phyloP scores from a whole-genome alignment of 2,888 invertebrate species.

The Spilarctia lutea region DNA sequence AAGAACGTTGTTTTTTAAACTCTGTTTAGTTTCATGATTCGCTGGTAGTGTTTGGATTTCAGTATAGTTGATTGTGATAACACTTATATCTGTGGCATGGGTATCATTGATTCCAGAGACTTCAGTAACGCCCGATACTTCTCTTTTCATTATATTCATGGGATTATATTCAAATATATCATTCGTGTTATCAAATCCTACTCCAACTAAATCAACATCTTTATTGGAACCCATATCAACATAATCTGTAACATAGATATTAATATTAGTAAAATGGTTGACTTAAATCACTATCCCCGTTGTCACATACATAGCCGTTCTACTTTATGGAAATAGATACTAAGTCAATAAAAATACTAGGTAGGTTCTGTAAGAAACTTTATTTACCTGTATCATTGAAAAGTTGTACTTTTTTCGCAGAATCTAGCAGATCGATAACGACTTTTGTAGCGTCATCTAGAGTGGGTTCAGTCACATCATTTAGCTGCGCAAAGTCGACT shows the following conservation, averaged over 20 bases:
- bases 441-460: constrained; percentile 34
- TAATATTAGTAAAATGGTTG: not conserved
- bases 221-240: constrained; percentile 24
- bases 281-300: no score
- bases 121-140: constrained; percentile 38
- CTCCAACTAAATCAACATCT: constrained; percentile 26
- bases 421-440: constrained; percentile 54
- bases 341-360: no score
- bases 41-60: constrained; percentile 1
- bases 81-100: constrained; percentile 21
- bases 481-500: constrained; percentile 22
- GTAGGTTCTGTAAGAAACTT: not conserved
- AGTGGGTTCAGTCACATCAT: constrained; percentile 21
- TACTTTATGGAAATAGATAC: no score
- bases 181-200: constrained; percentile 34
- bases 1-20: constrained; percentile 53
- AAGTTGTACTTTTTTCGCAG: constrained; percentile 26
- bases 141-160: constrained; percentile 65
- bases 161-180: constrained; percentile 42
- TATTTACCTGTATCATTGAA: constrained; percentile 32
- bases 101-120: constrained; percentile 11
- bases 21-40: constrained; percentile 19
- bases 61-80: not conserved
- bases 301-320: no score
- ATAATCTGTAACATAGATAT: constrained; percentile 28